A percentile compares a stretch with the other conserved stretches of the same genome.
These are phyloP conservation scores for Keiferia lycopersicella DNA, from an alignment of 2,888 invertebrate genomes.

Conservation along the genomic window DNA sequence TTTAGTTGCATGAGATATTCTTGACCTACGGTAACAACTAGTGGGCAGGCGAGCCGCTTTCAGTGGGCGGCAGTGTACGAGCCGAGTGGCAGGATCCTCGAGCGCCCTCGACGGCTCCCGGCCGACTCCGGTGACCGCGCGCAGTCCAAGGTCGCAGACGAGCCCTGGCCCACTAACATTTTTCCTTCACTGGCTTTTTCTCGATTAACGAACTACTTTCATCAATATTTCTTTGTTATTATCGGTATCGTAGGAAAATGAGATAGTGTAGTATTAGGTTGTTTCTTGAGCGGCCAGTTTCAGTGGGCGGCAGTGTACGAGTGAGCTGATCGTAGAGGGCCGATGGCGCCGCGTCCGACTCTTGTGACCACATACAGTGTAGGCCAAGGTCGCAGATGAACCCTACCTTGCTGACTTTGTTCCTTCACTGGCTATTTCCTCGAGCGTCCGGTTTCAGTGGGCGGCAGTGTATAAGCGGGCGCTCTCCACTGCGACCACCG, in stretches of 20 bases:
- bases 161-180: conserved; percentile 43
- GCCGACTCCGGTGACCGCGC: conserved; percentile 49
- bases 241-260: background rate
- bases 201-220: conserved; percentile 27
- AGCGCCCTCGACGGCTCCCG: conserved; percentile 42
- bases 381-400: conserved; percentile 57
- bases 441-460: conserved; percentile 1
- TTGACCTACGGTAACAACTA: too few relatives aligned
- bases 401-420: conserved; percentile 39
- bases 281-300: background rate
- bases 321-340: conserved; percentile 25
- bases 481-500: conserved; percentile 49
- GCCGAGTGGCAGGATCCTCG: conserved; percentile 28
- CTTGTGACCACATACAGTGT: too few relatives aligned
- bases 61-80: conserved; percentile 33
- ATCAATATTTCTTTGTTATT: conserved; percentile 11
- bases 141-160: conserved; percentile 56
- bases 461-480: conserved; percentile 33
- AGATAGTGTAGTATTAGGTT: too few relatives aligned
- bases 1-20: background rate
- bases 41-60: background rate
- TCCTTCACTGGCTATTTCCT: background rate
- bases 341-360: too few relatives aligned
- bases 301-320: conserved; percentile 33
- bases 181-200: conserved; percentile 21